These are phyloP conservation scores for Pseudobourletiella spinata DNA, from an alignment of 1,140 invertebrate species.

Conservation along the genomic window DNA sequence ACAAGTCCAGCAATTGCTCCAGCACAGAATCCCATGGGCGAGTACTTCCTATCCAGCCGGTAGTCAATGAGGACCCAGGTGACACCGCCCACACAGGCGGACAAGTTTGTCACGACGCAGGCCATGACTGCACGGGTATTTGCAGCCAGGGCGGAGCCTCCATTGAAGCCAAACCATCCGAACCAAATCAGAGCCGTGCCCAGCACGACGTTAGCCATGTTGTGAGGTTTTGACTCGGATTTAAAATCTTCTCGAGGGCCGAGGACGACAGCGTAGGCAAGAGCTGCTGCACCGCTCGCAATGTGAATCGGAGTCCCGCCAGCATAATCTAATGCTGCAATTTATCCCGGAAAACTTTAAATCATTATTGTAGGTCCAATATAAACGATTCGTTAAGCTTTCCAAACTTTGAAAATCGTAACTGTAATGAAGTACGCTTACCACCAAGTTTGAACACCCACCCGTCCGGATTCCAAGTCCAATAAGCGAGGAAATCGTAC, in stretches of 20 bases:
- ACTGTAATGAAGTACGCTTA: neutral
- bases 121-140: slow-evolving; percentile 27
- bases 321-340: slow-evolving; percentile 26
- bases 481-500: slow-evolving; percentile 29
- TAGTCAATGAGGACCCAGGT: slow-evolving; percentile 32
- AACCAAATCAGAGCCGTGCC: slow-evolving; percentile 32
- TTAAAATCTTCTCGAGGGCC: slow-evolving; percentile 21
- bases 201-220: slow-evolving; percentile 29
- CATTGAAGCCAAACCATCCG: slow-evolving; percentile 32
- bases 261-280: slow-evolving; percentile 24
- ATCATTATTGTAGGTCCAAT: too few relatives aligned
- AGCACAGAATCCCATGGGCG: slow-evolving; percentile 30
- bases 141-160: slow-evolving; percentile 21
- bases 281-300: slow-evolving; percentile 26
- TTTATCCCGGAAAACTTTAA: neutral
- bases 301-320: slow-evolving; percentile 33
- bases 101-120: slow-evolving; percentile 27
- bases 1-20: slow-evolving; percentile 32
- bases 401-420: neutral
- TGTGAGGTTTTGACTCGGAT: slow-evolving; percentile 24
- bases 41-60: slow-evolving; percentile 26
- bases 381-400: too few relatives aligned
- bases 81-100: slow-evolving; percentile 28
- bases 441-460: slow-evolving; percentile 16
- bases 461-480: slow-evolving; percentile 28